Conservation (phyloP, 1,140 invertebrate species). For the Seison nebaliae region DNA sequence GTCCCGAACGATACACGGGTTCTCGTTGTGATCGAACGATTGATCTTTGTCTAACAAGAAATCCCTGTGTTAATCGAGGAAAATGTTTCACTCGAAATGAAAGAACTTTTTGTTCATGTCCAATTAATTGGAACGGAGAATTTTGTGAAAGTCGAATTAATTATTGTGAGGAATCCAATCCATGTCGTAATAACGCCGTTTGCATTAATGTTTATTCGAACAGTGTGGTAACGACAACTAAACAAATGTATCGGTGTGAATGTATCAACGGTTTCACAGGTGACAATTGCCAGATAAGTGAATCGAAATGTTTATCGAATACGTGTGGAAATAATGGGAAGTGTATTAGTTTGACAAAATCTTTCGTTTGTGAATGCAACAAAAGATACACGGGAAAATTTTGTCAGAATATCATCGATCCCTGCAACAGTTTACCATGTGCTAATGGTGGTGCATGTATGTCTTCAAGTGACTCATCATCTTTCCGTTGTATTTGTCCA, state of each 20-base stretch:
- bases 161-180: conserved; percentile 5
- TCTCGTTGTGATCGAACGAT: conserved; percentile 9
- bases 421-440: conserved; percentile 56
- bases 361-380: background rate
- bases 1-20: conserved; percentile 18
- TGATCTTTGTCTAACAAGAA: conserved; percentile 19
- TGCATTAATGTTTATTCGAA: conserved; percentile 14
- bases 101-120: conserved; percentile 6
- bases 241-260: conserved; percentile 35
- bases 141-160: conserved; percentile 8
- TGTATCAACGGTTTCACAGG: conserved; percentile 58
- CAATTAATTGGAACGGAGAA: background rate
- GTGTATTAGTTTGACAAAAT: conserved; percentile 42
- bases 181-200: conserved; percentile 7
- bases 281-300: conserved; percentile 64
- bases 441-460: conserved; percentile 54
- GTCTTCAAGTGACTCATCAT: conserved; percentile 1
- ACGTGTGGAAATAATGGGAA: conserved; percentile 64
- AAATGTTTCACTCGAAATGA: conserved; percentile 2
- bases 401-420: conserved; percentile 74
- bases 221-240: conserved; percentile 6
- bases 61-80: conserved; percentile 29
- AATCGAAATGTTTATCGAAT: conserved; percentile 15
- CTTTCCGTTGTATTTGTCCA: conserved; percentile 23
- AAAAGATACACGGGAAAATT: conserved; percentile 82